Percentiles rank a stretch among this genome's conserved stretches.
Conservation (phyloP, 2,113 vertebrate genomes). For the Leptobrachium ailaonicum region DNA sequence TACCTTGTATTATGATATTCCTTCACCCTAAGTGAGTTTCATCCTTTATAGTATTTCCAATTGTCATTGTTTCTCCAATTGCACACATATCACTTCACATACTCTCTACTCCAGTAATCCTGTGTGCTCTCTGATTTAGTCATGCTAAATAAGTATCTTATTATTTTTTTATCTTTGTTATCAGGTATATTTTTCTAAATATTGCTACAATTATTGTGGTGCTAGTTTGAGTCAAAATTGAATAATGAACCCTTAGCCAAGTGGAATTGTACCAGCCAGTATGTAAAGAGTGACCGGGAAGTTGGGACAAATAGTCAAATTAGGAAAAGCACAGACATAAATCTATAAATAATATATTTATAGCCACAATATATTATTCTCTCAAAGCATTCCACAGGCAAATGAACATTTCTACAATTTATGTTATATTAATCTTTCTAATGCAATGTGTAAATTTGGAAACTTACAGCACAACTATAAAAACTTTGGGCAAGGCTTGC, state of each 20-base stretch:
- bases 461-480: slow-evolving; percentile 23
- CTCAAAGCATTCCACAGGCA: slow-evolving; percentile 3
- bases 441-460: slow-evolving; percentile 12
- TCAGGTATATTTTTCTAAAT: too few species aligned
- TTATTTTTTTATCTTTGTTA: too few species aligned
- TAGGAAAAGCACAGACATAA: slow-evolving; percentile 5
- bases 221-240: neutral
- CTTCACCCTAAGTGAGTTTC: too few species aligned
- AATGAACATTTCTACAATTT: slow-evolving; percentile 16
- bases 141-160: too few species aligned
- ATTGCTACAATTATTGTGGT: too few species aligned
- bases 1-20: too few species aligned
- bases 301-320: neutral
- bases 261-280: slow-evolving; percentile 15
- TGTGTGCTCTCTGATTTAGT: too few species aligned
- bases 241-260: slow-evolving; percentile 12
- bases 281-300: neutral
- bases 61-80: too few species aligned
- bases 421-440: slow-evolving; percentile 34
- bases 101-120: too few species aligned
- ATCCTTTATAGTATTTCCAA: too few species aligned
- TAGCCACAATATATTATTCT: slow-evolving; percentile 18
- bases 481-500: slow-evolving; percentile 10
- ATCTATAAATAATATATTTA: slow-evolving; percentile 9
- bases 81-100: too few species aligned